Evolutionary conservation across 1,140 invertebrate genomes (phyloP).

Genomic region (Ostrea edulis): DNA sequence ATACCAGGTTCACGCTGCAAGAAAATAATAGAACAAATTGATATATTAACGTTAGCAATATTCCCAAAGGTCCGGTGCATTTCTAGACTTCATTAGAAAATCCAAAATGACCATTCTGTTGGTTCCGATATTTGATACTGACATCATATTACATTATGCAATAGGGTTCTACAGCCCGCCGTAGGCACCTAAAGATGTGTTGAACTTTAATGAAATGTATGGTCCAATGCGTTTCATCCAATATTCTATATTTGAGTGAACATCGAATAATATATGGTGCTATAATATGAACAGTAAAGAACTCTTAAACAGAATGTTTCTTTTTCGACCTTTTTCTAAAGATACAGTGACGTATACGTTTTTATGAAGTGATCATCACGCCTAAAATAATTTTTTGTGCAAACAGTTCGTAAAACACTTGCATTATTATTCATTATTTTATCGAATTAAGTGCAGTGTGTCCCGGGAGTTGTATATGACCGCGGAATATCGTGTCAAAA

Average conservation of each 20-base stretch:
- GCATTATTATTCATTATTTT: background rate
- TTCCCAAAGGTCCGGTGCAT: background rate
- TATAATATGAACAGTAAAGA: too few species aligned
- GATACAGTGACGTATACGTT: too few species aligned
- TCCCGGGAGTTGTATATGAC: background rate
- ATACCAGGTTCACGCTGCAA: background rate
- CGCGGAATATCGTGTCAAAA: slow-evolving; percentile 2
- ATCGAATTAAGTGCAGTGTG: background rate
- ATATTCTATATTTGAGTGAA: background rate
- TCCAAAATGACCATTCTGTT: background rate
- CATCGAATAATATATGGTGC: too few species aligned
- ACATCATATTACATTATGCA: background rate
- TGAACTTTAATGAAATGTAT: background rate
- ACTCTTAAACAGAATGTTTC: too few species aligned
- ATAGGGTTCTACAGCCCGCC: background rate
- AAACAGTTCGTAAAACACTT: background rate
- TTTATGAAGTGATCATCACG: too few species aligned
- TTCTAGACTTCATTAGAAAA: background rate
- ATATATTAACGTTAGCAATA: background rate
- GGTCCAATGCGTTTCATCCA: background rate
- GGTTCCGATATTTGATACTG: background rate
- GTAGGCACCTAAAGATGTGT: background rate
- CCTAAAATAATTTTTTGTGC: background rate
- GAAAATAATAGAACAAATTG: background rate
- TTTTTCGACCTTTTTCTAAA: too few species aligned